Conservation (phyloP, 1,140 invertebrate genomes). For the Zaprionus africanus region DNA sequence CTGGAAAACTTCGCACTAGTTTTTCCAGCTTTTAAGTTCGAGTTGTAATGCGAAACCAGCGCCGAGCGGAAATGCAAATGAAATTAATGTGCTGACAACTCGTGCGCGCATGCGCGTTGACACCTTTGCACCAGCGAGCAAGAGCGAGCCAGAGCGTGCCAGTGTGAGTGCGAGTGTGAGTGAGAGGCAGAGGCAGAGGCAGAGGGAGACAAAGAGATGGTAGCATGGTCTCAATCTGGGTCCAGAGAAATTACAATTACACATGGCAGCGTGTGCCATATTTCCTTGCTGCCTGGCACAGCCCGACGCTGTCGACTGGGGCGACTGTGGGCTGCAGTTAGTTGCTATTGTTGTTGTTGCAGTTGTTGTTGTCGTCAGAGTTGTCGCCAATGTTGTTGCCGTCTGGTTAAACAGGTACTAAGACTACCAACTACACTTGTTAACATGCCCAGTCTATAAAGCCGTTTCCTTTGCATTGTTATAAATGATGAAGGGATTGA, state of each 20-base stretch:
- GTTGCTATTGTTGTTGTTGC: slow-evolving; percentile 48
- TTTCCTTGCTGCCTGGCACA: slow-evolving; percentile 47
- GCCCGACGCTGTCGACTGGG: neutral
- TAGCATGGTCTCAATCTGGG: slow-evolving; percentile 19
- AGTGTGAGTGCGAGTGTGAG: slow-evolving; percentile 4
- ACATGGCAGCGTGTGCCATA: slow-evolving; percentile 78
- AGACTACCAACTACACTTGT: slow-evolving; percentile 77
- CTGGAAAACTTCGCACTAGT: slow-evolving; percentile 76
- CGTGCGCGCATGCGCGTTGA: slow-evolving; percentile 79
- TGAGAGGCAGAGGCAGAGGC: neutral
- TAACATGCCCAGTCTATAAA: slow-evolving; percentile 54
- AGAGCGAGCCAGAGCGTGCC: slow-evolving; percentile 19
- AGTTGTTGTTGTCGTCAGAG: slow-evolving; percentile 38
- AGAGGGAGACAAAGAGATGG: slow-evolving; percentile 7
- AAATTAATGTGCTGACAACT: slow-evolving; percentile 84
- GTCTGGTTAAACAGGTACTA: slow-evolving; percentile 78
- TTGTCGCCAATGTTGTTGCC: slow-evolving; percentile 57
- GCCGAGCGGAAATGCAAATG: slow-evolving; percentile 82
- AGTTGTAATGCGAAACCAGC: slow-evolving; percentile 78
- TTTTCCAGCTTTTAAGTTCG: slow-evolving; percentile 70
- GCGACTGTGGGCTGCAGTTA: slow-evolving; percentile 43
- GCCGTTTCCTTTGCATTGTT: neutral
- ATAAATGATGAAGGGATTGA: neutral
- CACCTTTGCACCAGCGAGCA: slow-evolving; percentile 55
- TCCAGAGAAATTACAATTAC: slow-evolving; percentile 78